A percentile compares a stretch with the other conserved stretches of the same genome.
Conservation (phyloP, 2,113 vertebrate species). For the Datnioides undecimradiatus region DNA sequence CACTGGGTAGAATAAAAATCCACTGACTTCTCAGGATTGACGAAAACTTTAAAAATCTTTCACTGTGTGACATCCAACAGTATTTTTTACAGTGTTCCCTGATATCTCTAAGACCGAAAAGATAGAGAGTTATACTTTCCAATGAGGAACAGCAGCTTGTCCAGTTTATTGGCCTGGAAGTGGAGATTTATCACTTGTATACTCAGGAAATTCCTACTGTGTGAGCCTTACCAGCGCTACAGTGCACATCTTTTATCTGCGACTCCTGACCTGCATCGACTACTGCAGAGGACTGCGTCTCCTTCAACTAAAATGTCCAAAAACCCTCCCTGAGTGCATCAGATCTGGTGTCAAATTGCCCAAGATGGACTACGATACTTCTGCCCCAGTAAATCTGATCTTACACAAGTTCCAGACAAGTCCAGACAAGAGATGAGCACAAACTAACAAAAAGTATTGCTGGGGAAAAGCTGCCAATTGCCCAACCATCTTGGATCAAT, state of each 20-base stretch:
- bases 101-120: background rate
- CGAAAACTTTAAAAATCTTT: background rate
- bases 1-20: background rate
- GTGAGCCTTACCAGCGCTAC: background rate
- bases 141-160: no score
- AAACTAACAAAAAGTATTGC: background rate
- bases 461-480: background rate
- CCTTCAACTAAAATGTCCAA: background rate
- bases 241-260: constrained; percentile 10
- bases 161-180: background rate
- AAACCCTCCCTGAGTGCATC: background rate
- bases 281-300: constrained; percentile 4
- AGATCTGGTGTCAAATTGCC: constrained; percentile 3
- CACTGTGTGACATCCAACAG: background rate
- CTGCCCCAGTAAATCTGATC: background rate
- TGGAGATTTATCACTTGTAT: background rate
- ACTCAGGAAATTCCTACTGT: background rate
- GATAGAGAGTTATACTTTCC: no score
- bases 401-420: background rate
- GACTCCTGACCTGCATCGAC: constrained; percentile 3
- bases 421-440: background rate
- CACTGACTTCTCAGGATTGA: background rate
- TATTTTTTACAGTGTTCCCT: background rate
- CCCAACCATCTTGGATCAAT: background rate
- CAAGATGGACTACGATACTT: background rate